Evolutionary conservation across 1,140 invertebrate species (phyloP), one percentile per base, ranked within the genome.

Genomic region (Trichoplusia ni): DNA sequence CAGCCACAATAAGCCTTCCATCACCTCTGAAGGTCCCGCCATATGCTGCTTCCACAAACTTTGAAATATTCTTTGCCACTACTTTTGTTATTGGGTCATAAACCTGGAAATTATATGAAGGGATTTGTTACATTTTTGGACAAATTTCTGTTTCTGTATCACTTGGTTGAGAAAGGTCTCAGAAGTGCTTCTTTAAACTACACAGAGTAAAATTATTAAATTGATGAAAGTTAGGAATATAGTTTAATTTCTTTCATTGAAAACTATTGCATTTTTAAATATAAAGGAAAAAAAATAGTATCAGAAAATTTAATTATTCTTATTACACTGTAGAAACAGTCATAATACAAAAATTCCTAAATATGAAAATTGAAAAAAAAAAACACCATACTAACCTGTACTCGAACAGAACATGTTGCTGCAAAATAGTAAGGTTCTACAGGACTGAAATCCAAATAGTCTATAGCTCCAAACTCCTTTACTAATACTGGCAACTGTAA

Each of bases 401-500:
- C 95, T 81, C 96, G 92, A 5, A 97, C 95, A 0, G 97, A 98
- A 86, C 95, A 98, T 40, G 97, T 97, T 4, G 98, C 95, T 8
- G 97, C 96, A 92, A 98, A 97, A 82, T 96, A 94, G 91, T 98
- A 93, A 0, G 97, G 96, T 75, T 97, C 94, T 9, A 94, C 91
- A 4, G 96, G 95, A 73, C 96, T 97, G 82, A 99, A 97, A 82
- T 98, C 95, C 49, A 99, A 93, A 76, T 96, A 95, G 82, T 98
- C 97, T 25, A 99, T 96, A 0, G 95, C 93, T 29, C 97, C 97
- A 92, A 96, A 97, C 89, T 99, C 98, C 90, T 98, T 99, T 0
- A 98, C 92, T 37, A 97, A 92, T 3, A 97, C 95, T 44, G 97
- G 96, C 72, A 94, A 91, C 97, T 98, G 82, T 70, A 93, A 94